phyloP scores from a whole-genome alignment of 2,797 vertebrate species.

The Hydrophis major region DNA sequence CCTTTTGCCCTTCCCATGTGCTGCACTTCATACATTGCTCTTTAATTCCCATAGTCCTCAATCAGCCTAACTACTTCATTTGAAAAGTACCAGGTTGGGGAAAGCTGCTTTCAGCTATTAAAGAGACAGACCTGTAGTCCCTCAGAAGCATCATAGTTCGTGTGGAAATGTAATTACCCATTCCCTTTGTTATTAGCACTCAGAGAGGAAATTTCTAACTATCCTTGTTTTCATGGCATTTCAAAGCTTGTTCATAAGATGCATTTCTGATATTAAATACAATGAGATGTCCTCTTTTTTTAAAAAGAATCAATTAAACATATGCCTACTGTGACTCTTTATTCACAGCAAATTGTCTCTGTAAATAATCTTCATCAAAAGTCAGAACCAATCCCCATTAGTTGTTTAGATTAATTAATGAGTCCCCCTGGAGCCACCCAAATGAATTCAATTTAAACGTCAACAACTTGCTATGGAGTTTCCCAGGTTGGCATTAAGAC shows the following conservation, averaged over 20 bases:
- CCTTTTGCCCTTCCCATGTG: not conserved
- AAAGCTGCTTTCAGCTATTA: slow-evolving; percentile 14
- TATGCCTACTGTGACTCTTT: slow-evolving; percentile 81
- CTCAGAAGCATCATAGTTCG: slow-evolving; percentile 59
- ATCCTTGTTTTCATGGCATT: slow-evolving; percentile 63
- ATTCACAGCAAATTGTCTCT: slow-evolving; percentile 78
- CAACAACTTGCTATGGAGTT: slow-evolving; percentile 76
- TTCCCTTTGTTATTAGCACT: slow-evolving; percentile 66
- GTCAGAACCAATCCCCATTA: slow-evolving; percentile 81
- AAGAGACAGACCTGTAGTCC: slow-evolving; percentile 66
- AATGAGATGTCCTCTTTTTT: slow-evolving; percentile 67
- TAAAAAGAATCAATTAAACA: slow-evolving; percentile 73
- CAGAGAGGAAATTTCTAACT: slow-evolving; percentile 62
- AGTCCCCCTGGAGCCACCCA: slow-evolving; percentile 77
- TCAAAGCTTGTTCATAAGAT: slow-evolving; percentile 67
- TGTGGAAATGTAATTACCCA: slow-evolving; percentile 68
- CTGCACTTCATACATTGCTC: not conserved
- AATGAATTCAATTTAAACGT: slow-evolving; percentile 80
- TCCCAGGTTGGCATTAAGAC: slow-evolving; percentile 79
- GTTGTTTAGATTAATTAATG: slow-evolving; percentile 83
- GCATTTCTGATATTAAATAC: slow-evolving; percentile 71
- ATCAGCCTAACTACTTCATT: not conserved
- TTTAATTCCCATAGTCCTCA: not conserved
- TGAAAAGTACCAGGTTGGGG: not conserved
- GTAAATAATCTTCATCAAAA: slow-evolving; percentile 83